Evolutionary conservation across 2,797 vertebrate species (phyloP), one percentile per base, ranked within the genome.

Genomic region (Anomalospiza imberbis): DNA sequence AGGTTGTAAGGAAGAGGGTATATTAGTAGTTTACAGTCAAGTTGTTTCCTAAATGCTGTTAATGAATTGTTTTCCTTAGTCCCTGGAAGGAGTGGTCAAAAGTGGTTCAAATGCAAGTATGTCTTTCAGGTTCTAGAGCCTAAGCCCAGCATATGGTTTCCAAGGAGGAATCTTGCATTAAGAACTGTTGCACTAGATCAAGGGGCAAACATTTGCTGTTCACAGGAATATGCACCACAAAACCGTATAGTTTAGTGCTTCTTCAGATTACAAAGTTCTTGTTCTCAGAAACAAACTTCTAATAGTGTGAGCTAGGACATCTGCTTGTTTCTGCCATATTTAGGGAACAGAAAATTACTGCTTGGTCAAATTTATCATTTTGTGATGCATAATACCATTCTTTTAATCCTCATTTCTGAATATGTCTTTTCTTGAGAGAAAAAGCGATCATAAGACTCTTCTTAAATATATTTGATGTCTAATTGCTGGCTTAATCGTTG

Each of bases 361-460:
- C 79, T 93, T 87, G 88, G 88, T 88, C 58, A 89, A 88, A 89
- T 86, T 86, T 86, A 73, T 20, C 31, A 51, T 50, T 89, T 65
- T 4, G 5, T 45, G 53, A 80, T 67, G 38, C 1, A 3, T 42
- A 51, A 70, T 71, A 78, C 21, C n/a, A 40, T 72, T 88, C 68
- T 85, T 77, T 85, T 74, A 38, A 53, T 79, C 29, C 50, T 54
- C 48, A 77, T 87, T 93, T 91, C 38, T 42, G 78, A 36, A 74
- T 89, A 38, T 74, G 28, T 85, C 58, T 62, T 90, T 38, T 91
- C 67, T 75, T 85, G 42, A 73, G 28, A 28, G 32, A 60, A 92
- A 88, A 94, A 85, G 20, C 76, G 74, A 82, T 78, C 60, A 54
- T 34, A 79, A 88, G n/a, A 67, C 72, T 89, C 79, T 72, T 67